A percentile compares a stretch with the other conserved stretches of the same genome.
Conservation (phyloP, 2,113 vertebrate species). For the Pandion haliaetus region DNA sequence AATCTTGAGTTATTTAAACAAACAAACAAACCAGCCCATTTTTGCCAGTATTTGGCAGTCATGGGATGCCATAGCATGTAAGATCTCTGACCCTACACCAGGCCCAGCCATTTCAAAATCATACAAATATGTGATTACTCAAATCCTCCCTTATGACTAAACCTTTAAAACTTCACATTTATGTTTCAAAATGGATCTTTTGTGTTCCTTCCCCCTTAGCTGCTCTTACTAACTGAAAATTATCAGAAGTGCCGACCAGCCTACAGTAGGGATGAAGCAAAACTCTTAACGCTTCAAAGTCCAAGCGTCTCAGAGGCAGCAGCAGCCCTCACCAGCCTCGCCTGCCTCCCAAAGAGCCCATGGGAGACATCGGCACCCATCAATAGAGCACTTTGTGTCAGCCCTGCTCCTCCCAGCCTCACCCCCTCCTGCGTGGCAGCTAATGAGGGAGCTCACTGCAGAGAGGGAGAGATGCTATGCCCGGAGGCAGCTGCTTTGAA, state of each 20-base stretch:
- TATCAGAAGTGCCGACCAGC: neutral
- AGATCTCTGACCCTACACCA: neutral
- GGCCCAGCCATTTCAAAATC: neutral
- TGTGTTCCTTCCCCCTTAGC: neutral
- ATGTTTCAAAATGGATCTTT: neutral
- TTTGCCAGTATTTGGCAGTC: neutral
- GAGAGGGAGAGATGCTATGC: neutral
- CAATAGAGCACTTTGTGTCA: neutral
- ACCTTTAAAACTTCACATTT: neutral
- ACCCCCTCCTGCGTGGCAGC: neutral
- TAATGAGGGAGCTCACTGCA: neutral
- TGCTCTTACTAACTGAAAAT: neutral
- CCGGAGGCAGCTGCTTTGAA: neutral
- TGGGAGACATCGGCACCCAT: neutral
- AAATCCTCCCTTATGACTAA: neutral
- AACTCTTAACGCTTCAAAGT: neutral
- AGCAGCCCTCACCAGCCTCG: neutral
- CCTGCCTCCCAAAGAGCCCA: neutral
- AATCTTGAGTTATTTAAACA: neutral
- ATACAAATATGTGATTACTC: neutral
- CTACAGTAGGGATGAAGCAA: neutral
- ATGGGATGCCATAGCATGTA: neutral
- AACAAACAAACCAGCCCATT: fast-evolving
- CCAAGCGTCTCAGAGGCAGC: neutral
- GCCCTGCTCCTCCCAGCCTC: neutral